Evolutionary conservation across 2,113 vertebrate species (phyloP), one percentile per base, ranked within the genome.

Genomic region (Falcunculus frontatus): DNA sequence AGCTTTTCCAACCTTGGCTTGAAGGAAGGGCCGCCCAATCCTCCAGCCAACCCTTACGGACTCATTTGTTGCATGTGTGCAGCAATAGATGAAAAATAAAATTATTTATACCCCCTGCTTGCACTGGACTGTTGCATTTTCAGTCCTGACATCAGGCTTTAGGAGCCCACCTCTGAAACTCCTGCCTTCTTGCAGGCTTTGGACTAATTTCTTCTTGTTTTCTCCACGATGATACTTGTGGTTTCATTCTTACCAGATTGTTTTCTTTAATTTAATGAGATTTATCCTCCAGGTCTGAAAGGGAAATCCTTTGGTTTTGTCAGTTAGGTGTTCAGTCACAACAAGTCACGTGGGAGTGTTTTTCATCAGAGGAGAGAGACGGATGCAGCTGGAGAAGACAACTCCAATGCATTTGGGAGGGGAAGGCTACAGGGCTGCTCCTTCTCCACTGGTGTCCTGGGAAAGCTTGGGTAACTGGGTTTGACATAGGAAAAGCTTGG

Each of bases 281-380:
- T 81, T 89, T 95, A 32, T 83, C 64, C 68, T 80, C 59, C 42
- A 67, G 41, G 77, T 87, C 83, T 63, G 84, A 81, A 95, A 88
- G 89, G 92, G 86, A 95, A 92, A 92, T 95, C 94, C 80, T 92
- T 87, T 92, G 87, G 35, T 92, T 95, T 92, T 87, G 88, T 75
- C 80, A 86, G 86, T 59, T 80, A 67, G 84, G 56, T 95, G 60
- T 89, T 96, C 21, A 84, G 84, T 92, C 86, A 72, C 87, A 84
- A 29, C 15, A 16, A 56, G 80, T 89, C 86, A 75, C 2, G 0
- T 89, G 83, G 6, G 2, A 15, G 21, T 70, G 57, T 72, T 86
- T 95, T 94, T 44, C 52, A 56, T 75, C 19, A 5, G 44, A 25
- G 41, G 39, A 77, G 83, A 59, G 72, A 63, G 85, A 75, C 12